Evolutionary conservation across 1,140 invertebrate species (phyloP).

Genomic region (Stenopsyche tienmushanensis): DNA sequence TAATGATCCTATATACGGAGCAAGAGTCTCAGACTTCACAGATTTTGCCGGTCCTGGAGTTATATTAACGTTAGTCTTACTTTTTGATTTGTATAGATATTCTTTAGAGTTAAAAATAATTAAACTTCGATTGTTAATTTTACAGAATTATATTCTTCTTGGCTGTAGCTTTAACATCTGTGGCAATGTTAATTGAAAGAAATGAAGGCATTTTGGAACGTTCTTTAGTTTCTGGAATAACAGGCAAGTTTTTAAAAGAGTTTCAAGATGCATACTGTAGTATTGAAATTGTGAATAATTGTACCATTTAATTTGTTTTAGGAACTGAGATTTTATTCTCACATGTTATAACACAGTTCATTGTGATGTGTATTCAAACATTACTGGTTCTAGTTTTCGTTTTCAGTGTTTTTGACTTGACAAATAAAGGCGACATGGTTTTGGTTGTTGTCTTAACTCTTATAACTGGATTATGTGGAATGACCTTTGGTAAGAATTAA

Average conservation of each 20-base stretch:
- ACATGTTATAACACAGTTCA: conserved; percentile 84
- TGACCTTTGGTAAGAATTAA: conserved; percentile 78
- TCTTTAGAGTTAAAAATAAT: neutral
- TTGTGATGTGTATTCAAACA: conserved; percentile 84
- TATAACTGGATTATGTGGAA: conserved; percentile 85
- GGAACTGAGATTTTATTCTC: conserved; percentile 74
- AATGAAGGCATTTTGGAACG: conserved; percentile 88
- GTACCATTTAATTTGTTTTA: conserved; percentile 22
- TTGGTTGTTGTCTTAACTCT: conserved; percentile 77
- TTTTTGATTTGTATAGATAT: conserved; percentile 18
- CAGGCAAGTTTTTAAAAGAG: conserved; percentile 47
- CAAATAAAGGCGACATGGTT: conserved; percentile 73
- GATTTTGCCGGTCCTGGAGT: conserved; percentile 94
- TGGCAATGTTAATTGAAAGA: conserved; percentile 86
- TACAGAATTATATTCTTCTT: conserved; percentile 90
- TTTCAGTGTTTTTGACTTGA: conserved; percentile 80
- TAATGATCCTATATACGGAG: conserved; percentile 83
- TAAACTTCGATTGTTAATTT: conserved; percentile 5
- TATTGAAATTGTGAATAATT: conserved; percentile 3
- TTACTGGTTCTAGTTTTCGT: conserved; percentile 78
- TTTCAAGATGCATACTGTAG: neutral
- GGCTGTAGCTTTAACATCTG: conserved; percentile 88
- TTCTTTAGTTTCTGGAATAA: conserved; percentile 78
- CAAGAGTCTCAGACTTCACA: conserved; percentile 81
- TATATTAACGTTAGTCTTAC: conserved; percentile 77